These are phyloP conservation scores for Isoperla grammatica DNA, from an alignment of 2,888 invertebrate genomes.

Conservation along the genomic window DNA sequence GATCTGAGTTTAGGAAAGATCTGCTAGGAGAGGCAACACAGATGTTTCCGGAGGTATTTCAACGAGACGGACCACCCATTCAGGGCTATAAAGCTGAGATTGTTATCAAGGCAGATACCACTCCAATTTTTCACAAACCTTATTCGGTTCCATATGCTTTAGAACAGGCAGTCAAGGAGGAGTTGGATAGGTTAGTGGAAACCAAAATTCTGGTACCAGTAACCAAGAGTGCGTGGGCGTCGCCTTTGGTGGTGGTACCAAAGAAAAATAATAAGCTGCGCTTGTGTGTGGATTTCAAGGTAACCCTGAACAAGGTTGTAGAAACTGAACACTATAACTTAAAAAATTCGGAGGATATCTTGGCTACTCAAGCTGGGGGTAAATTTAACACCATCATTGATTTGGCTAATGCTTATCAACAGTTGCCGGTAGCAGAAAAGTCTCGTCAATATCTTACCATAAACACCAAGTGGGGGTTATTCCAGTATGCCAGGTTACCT, in stretches of 20 bases:
- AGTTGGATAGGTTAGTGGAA: neutral
- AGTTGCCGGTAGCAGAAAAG: neutral
- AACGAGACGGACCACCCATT: no score
- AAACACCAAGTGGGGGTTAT: neutral
- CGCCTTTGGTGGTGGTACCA: constrained; percentile 1
- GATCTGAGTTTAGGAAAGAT: no score
- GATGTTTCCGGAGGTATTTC: no score
- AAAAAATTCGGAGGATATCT: neutral
- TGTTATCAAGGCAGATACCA: no score
- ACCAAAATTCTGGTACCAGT: neutral
- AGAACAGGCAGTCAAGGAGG: neutral
- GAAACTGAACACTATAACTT: neutral
- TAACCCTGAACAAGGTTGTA: neutral
- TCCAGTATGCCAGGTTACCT: neutral
- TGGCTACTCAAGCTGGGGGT: neutral
- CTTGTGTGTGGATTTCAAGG: constrained; percentile 2
- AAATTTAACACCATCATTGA: neutral
- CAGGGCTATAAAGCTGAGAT: no score
- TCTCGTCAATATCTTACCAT: neutral
- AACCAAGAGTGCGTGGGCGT: neutral
- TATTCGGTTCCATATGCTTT: no score
- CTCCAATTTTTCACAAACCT: no score
- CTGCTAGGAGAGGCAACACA: no score
- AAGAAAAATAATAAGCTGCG: constrained; percentile 5
- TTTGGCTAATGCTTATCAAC: constrained; percentile 11